Evolutionary conservation across 2,888 invertebrate species (phyloP).

Genomic region (Oeneis ivallda): DNA sequence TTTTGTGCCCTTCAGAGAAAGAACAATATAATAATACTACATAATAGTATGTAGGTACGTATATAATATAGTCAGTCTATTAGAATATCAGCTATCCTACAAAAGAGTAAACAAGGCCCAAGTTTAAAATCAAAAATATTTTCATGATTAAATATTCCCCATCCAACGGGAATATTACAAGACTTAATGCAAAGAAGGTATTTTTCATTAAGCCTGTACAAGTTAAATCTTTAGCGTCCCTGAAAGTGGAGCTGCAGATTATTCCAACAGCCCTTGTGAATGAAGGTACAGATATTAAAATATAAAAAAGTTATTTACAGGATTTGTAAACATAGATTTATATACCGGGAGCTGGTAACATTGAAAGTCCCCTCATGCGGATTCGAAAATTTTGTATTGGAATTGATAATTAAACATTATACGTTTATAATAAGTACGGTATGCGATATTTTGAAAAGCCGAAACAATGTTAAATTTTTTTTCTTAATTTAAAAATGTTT

Average conservation of each 20-base stretch:
- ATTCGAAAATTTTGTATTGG: too few relatives aligned
- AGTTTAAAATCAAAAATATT: too few relatives aligned
- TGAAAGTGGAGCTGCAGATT: constrained; percentile 75
- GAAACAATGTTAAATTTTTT: too few relatives aligned
- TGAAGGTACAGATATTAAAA: constrained; percentile 5
- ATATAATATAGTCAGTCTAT: constrained; percentile 31
- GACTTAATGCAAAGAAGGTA: constrained; percentile 17
- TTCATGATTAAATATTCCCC: neutral
- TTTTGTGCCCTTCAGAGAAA: constrained; percentile 1
- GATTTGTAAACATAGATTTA: too few relatives aligned
- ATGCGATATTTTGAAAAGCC: too few relatives aligned
- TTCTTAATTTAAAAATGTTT: too few relatives aligned
- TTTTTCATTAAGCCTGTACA: constrained; percentile 63
- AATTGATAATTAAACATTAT: too few relatives aligned
- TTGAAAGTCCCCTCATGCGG: too few relatives aligned
- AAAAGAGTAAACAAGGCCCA: neutral
- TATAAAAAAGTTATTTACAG: too few relatives aligned
- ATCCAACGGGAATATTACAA: neutral
- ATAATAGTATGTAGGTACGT: neutral
- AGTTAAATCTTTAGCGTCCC: constrained; percentile 73
- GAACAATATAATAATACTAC: neutral
- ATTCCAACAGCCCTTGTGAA: constrained; percentile 65
- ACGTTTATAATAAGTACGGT: too few relatives aligned
- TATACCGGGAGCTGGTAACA: too few relatives aligned
- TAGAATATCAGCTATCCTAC: constrained; percentile 31